phyloP scores from a whole-genome alignment of 2,797 vertebrate species.

The Aythya fuligula region DNA sequence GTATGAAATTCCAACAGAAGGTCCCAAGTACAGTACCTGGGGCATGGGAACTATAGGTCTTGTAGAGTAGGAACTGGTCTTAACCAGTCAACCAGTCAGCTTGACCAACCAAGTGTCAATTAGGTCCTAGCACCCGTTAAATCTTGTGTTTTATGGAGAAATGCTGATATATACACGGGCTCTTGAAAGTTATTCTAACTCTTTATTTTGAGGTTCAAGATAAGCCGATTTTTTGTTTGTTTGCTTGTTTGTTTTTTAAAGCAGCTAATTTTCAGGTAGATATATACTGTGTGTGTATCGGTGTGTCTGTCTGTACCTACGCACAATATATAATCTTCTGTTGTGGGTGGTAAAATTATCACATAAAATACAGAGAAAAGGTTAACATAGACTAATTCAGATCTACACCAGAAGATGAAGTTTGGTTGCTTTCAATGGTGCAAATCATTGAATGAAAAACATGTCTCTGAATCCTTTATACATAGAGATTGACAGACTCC shows the following conservation, averaged over 20 bases:
- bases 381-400: background rate
- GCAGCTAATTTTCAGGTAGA: background rate
- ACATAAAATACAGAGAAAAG: background rate
- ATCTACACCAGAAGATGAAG: background rate
- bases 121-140: background rate
- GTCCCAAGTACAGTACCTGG: background rate
- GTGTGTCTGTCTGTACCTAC: background rate
- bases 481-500: background rate
- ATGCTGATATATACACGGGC: background rate
- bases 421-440: background rate
- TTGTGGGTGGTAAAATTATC: background rate
- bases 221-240: background rate
- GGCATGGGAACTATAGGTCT: background rate
- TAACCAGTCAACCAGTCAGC: background rate
- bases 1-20: background rate
- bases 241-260: background rate
- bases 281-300: background rate
- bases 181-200: background rate
- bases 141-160: background rate
- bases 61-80: background rate
- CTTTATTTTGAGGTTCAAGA: background rate
- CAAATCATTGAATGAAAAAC: background rate
- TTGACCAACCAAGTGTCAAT: background rate
- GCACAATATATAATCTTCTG: background rate
- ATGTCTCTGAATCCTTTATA: background rate